Conservation (phyloP, 2,797 vertebrate genomes). For the Eulemur albifrons region DNA sequence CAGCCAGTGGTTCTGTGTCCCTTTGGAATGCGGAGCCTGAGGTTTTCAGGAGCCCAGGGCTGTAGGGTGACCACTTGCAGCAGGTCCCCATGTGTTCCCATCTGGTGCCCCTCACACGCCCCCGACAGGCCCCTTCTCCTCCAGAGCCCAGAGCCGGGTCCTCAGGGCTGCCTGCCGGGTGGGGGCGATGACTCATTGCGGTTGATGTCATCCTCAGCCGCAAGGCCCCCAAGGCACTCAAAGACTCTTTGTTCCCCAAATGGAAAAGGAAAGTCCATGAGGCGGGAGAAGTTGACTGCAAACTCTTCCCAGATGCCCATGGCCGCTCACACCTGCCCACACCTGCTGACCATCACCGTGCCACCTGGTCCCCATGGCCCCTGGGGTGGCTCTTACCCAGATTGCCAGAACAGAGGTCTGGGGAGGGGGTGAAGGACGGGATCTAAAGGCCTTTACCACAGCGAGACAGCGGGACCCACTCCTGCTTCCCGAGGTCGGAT, state of each 20-base stretch:
- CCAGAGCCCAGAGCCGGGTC: neutral
- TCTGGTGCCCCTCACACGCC: neutral
- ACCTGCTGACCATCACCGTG: neutral
- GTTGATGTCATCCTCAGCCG: constrained; percentile 58
- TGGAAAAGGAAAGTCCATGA: constrained; percentile 41
- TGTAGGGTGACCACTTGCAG: fast-evolving
- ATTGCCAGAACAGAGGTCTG: neutral
- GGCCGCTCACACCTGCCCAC: neutral
- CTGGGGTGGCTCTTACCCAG: neutral
- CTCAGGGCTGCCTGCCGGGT: constrained; percentile 9
- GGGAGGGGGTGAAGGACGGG: neutral
- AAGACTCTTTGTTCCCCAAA: constrained; percentile 69
- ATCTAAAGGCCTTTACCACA: neutral
- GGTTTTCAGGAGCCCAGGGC: neutral
- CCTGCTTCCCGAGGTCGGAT: neutral
- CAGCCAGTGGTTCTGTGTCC: fast-evolving
- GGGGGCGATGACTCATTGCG: constrained; percentile 55
- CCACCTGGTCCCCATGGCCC: neutral
- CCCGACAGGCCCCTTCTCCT: neutral
- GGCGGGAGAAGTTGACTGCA: neutral
- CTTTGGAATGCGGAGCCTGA: neutral
- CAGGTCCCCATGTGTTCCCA: fast-evolving
- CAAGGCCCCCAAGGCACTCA: constrained; percentile 27
- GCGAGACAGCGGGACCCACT: neutral
- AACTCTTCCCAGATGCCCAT: neutral